Conservation (phyloP, 2,888 invertebrate genomes). For the Hirtodrosophila histrioides region DNA sequence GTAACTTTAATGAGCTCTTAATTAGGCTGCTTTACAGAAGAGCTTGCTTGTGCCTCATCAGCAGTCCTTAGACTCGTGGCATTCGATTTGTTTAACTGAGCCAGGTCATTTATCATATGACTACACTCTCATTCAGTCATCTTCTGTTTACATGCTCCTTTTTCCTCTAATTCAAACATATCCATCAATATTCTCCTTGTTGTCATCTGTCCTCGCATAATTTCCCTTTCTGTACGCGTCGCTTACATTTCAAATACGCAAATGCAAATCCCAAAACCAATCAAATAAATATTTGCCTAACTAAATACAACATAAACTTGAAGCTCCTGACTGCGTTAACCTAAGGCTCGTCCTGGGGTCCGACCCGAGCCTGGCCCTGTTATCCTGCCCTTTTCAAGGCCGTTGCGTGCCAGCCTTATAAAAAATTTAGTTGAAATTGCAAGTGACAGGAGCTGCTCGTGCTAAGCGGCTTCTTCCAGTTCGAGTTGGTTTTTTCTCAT, state of each 20-base stretch:
- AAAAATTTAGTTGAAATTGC: constrained; percentile 72
- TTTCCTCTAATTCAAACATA: constrained; percentile 24
- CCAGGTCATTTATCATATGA: constrained; percentile 39
- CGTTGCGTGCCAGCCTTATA: constrained; percentile 60
- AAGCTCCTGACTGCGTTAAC: constrained; percentile 11
- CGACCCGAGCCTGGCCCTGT: constrained; percentile 16
- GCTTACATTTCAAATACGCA: constrained; percentile 54
- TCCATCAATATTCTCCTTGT: constrained; percentile 35
- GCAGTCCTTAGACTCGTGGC: constrained; percentile 12
- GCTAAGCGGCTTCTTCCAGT: constrained; percentile 40
- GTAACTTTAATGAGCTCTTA: constrained; percentile 50
- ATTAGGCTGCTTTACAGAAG: constrained; percentile 20
- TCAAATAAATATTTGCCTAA: constrained; percentile 79
- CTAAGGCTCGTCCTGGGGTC: background rate
- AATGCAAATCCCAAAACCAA: constrained; percentile 70
- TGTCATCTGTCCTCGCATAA: constrained; percentile 61
- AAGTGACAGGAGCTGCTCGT: constrained; percentile 63
- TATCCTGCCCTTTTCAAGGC: constrained; percentile 54
- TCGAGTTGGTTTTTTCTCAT: constrained; percentile 68
- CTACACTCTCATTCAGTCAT: constrained; percentile 32
- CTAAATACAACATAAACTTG: constrained; percentile 72
- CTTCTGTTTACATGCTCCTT: constrained; percentile 24
- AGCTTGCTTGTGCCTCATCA: constrained; percentile 26
- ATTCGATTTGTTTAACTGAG: constrained; percentile 1
- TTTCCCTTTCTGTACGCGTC: constrained; percentile 62